Percentiles rank a stretch among this genome's conserved stretches.
These are phyloP conservation scores for Caenorhabditis elegans DNA, from an alignment of 1,140 invertebrate species.

Conservation along the genomic window WBcel235 BX284603.4:2628501-2629000, in stretches of 20 bases:
- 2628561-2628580: no score
- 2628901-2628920: conserved; percentile 25
- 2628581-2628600: no score
- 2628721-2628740: neutral
- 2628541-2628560: no score
- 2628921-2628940: neutral
- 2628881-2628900: conserved; percentile 29
- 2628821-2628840: neutral
- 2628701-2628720: neutral
- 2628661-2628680: no score
- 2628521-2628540: no score
- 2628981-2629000: conserved; percentile 9
- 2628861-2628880: neutral
- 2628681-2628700: neutral
- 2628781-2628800: neutral
- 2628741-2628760: neutral
- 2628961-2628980: neutral
- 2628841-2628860: conserved; percentile 23
- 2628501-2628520: no score
- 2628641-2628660: no score
- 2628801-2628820: neutral
- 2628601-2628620: no score
- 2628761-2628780: neutral
- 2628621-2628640: no score
- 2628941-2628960: neutral